phyloP scores from a whole-genome alignment of 2,113 vertebrate genomes.

The Mormyrus iriodes region DNA sequence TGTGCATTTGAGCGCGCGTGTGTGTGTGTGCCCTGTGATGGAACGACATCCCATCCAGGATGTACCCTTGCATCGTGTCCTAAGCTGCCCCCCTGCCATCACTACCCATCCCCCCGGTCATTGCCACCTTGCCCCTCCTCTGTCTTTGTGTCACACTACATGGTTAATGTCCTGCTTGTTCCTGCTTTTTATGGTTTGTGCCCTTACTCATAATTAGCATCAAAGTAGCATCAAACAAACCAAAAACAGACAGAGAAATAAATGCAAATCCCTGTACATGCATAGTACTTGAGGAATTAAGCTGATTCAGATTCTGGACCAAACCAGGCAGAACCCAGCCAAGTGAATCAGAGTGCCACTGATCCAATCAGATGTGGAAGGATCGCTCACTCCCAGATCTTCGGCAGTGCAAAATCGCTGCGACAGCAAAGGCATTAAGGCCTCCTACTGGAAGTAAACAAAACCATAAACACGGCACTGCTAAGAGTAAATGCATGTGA shows the following conservation, averaged over 20 bases:
- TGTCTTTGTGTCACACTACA: neutral
- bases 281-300: neutral
- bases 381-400: conserved; percentile 24
- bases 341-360: conserved; percentile 18
- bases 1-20: too few species aligned
- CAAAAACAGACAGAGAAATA: neutral
- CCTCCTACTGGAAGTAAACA: conserved; percentile 36
- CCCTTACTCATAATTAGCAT: neutral
- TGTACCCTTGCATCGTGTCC: neutral
- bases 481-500: conserved; percentile 23
- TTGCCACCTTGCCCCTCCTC: neutral
- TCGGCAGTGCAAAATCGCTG: conserved; percentile 29
- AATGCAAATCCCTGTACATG: neutral
- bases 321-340: neutral
- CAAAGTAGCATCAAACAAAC: neutral
- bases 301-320: neutral
- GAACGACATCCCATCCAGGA: neutral
- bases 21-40: neutral
- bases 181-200: neutral
- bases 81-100: too few species aligned
- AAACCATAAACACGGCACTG: conserved; percentile 26
- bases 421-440: conserved; percentile 30
- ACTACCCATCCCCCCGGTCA: too few species aligned
- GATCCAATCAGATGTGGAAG: conserved; percentile 28
- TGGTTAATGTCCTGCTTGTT: neutral